Evolutionary conservation across 2,797 vertebrate genomes (phyloP).

Genomic region (Ciconia nigra): DNA sequence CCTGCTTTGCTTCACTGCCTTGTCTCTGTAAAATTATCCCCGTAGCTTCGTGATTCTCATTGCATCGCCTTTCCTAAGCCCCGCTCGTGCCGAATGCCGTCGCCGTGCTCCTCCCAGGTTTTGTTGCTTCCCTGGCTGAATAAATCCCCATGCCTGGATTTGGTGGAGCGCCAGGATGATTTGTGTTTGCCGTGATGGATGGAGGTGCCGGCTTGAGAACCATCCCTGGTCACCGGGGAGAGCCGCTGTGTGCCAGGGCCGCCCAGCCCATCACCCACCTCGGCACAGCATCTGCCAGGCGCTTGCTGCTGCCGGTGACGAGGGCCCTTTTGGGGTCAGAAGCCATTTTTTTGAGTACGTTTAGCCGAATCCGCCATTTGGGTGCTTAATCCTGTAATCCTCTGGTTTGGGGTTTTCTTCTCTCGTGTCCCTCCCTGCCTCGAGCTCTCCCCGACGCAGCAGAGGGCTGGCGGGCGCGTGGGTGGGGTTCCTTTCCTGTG

Average conservation of each 20-base stretch:
- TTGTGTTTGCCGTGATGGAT: rapidly evolving
- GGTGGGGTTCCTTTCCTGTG: background rate
- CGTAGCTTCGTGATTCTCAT: rapidly evolving
- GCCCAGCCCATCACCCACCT: background rate
- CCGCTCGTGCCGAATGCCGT: rapidly evolving
- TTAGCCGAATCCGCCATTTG: background rate
- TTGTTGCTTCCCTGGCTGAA: background rate
- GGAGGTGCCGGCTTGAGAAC: background rate
- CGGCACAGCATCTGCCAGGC: rapidly evolving
- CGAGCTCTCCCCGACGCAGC: rapidly evolving
- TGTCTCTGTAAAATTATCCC: background rate
- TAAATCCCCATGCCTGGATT: background rate
- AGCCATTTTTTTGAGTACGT: background rate
- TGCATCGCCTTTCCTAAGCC: rapidly evolving
- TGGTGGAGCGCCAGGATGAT: background rate
- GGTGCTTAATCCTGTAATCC: background rate
- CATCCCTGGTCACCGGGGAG: background rate
- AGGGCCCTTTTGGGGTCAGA: background rate
- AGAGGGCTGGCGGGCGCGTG: background rate
- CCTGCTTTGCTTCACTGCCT: background rate
- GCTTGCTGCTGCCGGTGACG: rapidly evolving
- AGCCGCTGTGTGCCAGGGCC: background rate
- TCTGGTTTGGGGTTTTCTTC: background rate
- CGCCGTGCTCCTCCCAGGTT: background rate
- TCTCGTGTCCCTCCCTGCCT: background rate